Evolutionary conservation across 2,888 invertebrate genomes (phyloP).

Genomic region (Zootermopsis nevadensis): DNA sequence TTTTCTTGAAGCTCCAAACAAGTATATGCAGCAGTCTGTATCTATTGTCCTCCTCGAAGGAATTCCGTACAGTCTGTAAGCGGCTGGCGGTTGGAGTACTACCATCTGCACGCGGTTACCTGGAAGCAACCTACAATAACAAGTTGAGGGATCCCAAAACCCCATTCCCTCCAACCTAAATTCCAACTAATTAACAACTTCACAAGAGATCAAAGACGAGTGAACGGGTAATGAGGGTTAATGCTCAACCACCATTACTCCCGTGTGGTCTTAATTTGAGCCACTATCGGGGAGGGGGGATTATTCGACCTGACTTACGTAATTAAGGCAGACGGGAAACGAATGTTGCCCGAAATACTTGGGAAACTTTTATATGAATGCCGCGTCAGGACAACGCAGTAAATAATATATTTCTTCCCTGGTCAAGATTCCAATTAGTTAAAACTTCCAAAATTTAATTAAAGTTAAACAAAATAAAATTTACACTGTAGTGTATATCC

Average conservation of each 20-base stretch:
- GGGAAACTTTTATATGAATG: too few species aligned
- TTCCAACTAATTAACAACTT: conserved; percentile 47
- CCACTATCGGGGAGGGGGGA: background rate
- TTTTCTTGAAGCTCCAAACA: too few species aligned
- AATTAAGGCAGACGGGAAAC: conserved; percentile 1
- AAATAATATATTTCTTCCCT: too few species aligned
- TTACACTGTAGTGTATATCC: too few species aligned
- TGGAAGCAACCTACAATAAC: conserved; percentile 29
- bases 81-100: background rate
- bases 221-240: conserved; percentile 35
- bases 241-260: conserved; percentile 37
- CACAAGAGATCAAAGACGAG: conserved; percentile 44
- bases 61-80: background rate
- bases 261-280: conserved; percentile 43
- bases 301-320: background rate
- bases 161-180: conserved; percentile 23
- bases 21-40: background rate
- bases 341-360: background rate
- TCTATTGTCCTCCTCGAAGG: background rate
- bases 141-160: conserved; percentile 40
- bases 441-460: too few species aligned
- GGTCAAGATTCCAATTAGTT: too few species aligned
- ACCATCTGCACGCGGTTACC: background rate
- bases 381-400: too few species aligned
- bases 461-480: too few species aligned